Percentiles rank a stretch among this genome's conserved stretches.
Conservation (phyloP, 1,140 invertebrate genomes). For the Drosophila erecta region DNA sequence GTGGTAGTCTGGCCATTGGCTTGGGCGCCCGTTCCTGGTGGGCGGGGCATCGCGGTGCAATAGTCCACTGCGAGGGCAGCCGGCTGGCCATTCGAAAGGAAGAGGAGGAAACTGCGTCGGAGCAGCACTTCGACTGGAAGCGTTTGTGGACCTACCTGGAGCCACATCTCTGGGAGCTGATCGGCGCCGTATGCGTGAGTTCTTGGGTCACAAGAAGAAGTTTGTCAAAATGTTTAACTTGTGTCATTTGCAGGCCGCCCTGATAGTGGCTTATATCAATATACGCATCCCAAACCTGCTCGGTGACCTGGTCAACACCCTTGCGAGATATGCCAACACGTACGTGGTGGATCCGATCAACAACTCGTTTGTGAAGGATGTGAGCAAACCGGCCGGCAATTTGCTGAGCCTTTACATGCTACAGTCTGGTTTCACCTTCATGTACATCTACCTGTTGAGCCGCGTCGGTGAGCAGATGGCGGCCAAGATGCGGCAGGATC, state of each 20-base stretch:
- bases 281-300: conserved; percentile 92
- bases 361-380: conserved; percentile 86
- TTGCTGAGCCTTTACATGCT: conserved; percentile 88
- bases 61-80: conserved; percentile 67
- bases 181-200: conserved; percentile 86
- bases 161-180: conserved; percentile 86
- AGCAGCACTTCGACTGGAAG: conserved; percentile 87
- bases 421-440: conserved; percentile 94
- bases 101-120: conserved; percentile 48
- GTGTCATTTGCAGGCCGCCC: conserved; percentile 88
- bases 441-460: conserved; percentile 94
- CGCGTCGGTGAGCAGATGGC: conserved; percentile 95
- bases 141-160: conserved; percentile 88
- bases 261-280: conserved; percentile 92
- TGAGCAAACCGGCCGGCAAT: conserved; percentile 88
- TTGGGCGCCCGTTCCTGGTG: conserved; percentile 58
- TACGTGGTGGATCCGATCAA: conserved; percentile 76
- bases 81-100: conserved; percentile 75
- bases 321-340: conserved; percentile 86
- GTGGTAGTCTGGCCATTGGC: conserved; percentile 56
- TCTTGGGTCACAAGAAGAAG: too few species aligned
- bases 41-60: conserved; percentile 6
- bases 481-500: conserved; percentile 90
- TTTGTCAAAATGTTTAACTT: background rate
- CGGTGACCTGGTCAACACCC: conserved; percentile 91